Conservation (phyloP, 2,113 vertebrate species). For the Corvus moneduloides region DNA sequence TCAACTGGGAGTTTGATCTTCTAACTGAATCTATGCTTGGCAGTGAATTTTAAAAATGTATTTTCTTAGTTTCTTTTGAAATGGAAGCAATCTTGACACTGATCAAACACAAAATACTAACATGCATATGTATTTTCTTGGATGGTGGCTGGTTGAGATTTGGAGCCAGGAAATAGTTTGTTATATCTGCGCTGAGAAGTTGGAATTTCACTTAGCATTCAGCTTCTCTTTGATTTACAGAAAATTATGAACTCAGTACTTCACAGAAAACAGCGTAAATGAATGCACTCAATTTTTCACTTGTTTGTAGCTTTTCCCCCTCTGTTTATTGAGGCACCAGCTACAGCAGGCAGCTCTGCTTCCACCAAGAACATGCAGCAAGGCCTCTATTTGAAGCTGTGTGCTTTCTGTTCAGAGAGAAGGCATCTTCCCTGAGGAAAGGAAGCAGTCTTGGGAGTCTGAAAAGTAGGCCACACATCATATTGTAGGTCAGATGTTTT, state of each 20-base stretch:
- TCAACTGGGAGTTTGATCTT: neutral
- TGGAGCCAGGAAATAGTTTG: neutral
- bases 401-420: neutral
- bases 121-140: conserved; percentile 6
- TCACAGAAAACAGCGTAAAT: neutral
- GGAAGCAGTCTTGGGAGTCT: neutral
- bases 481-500: no score
- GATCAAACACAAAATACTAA: neutral
- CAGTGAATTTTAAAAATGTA: neutral
- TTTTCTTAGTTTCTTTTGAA: neutral
- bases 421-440: neutral
- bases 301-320: neutral
- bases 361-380: neutral
- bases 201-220: neutral
- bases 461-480: neutral
- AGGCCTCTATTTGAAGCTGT: neutral
- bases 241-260: neutral
- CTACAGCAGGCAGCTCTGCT: neutral
- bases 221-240: neutral
- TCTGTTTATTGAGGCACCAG: neutral
- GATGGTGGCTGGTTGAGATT: neutral
- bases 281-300: neutral
- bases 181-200: neutral
- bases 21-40: neutral
- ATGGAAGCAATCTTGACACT: neutral